These are phyloP conservation scores for Gobio occitaniae DNA, from an alignment of 2,797 vertebrate genomes.

Conservation along the genomic window DNA sequence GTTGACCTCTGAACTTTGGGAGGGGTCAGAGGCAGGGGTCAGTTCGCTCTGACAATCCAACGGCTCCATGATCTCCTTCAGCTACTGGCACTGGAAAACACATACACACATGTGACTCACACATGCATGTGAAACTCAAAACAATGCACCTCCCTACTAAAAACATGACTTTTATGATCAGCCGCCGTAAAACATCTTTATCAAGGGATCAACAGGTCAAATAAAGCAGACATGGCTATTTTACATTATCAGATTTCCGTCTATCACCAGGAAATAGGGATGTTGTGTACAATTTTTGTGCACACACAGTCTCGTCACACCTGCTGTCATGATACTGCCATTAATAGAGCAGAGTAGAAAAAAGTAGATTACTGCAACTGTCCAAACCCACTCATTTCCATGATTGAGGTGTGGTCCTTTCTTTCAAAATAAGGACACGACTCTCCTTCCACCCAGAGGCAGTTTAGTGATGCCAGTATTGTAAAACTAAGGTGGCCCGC, in stretches of 20 bases:
- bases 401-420: background rate
- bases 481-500: slow-evolving; percentile 16
- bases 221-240: background rate
- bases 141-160: background rate
- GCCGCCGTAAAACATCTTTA: background rate
- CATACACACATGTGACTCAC: background rate
- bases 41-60: slow-evolving; percentile 57
- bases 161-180: background rate
- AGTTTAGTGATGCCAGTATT: slow-evolving; percentile 16
- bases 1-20: slow-evolving; percentile 65
- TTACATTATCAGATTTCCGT: slow-evolving; percentile 29
- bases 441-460: slow-evolving; percentile 26
- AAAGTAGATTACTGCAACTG: background rate
- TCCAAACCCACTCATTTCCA: slow-evolving; percentile 10
- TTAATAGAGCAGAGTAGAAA: background rate
- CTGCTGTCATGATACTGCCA: background rate
- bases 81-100: slow-evolving; percentile 54
- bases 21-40: slow-evolving; percentile 52
- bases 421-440: background rate
- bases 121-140: background rate
- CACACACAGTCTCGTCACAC: slow-evolving; percentile 40
- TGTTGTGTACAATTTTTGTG: background rate
- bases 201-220: background rate
- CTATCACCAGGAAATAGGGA: background rate
- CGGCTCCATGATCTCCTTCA: slow-evolving; percentile 67